Evolutionary conservation across 1,140 invertebrate species (phyloP), one percentile per base, ranked within the genome.

Genomic region (Harpegnathos saltator): DNA sequence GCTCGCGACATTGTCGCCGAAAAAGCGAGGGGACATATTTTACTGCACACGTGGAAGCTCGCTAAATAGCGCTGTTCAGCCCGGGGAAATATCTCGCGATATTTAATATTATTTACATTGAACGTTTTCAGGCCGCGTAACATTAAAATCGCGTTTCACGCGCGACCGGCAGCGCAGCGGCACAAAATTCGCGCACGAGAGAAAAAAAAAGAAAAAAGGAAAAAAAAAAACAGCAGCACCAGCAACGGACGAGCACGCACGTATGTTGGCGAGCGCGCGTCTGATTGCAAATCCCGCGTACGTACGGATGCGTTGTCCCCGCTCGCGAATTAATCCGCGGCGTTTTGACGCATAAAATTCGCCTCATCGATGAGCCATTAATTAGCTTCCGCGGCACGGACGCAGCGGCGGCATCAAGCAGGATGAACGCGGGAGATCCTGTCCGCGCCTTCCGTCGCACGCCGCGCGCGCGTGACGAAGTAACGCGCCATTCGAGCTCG

Each of bases 341-440:
- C 81, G 85, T 87, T 87, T 87, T 80, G 82, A 84, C 74, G 85
- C 85, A 87, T 87, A 84, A 87, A 87, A 85, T 87, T 84, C 62
- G 68, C 56, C 56, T 52, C 54, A 73, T 87, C 86, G 85, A 87
- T 87, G 86, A 87, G 86, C 86, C 74, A 71, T 87, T 87, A 87
- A 87, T 87, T 87, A 87, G 82, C 85, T 84, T 87, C 85, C 73
- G 22, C 85, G 73, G 83, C 86, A 87, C 86, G 86, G 85, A 87
- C 85, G 81, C 81, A 50, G 56, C 81, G 61, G 68, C 68, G 59
- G 85, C 12, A 87, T 87, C 86, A 87, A 87, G 87, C 62, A 74
- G 86, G 66, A 87, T 84, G 85, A 87, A 87, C 68, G n/a, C 59
- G 81, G 68, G 81, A 33, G n/a, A 73, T 84, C 56, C 38, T 26